phyloP scores from a whole-genome alignment of 2,888 invertebrate species.

The Cosmia trapezina region DNA sequence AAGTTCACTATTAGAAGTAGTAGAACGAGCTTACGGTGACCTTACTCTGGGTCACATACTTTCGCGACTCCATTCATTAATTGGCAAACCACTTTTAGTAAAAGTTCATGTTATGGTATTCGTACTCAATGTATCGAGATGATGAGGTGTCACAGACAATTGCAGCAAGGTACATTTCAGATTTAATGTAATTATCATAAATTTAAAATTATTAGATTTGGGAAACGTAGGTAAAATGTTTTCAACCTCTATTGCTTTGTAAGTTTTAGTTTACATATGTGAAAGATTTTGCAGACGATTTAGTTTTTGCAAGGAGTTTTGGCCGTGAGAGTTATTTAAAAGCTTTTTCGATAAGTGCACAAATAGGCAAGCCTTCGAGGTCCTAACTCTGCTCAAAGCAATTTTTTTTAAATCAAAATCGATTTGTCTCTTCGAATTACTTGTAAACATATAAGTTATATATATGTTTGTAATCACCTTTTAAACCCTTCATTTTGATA shows the following conservation, averaged over 20 bases:
- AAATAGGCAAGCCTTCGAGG: too few species aligned
- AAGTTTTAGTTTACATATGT: too few species aligned
- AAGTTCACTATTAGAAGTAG: constrained; percentile 42
- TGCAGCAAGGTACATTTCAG: not conserved
- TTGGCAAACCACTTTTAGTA: constrained; percentile 15
- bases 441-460: too few species aligned
- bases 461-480: too few species aligned
- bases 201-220: not conserved
- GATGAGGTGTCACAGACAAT: not conserved
- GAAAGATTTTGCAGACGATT: too few species aligned
- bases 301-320: too few species aligned
- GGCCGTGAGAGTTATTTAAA: too few species aligned
- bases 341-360: too few species aligned
- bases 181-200: not conserved
- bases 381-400: too few species aligned
- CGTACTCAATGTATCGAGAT: not conserved
- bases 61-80: constrained; percentile 43
- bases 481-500: too few species aligned
- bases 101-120: not conserved
- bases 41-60: constrained; percentile 51
- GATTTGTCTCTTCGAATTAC: too few species aligned
- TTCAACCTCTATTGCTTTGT: not conserved
- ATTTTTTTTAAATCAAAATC: too few species aligned
- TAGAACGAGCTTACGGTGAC: constrained; percentile 51
- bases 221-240: not conserved